Percentiles rank a stretch among this genome's conserved stretches.
Conservation (phyloP, 2,113 vertebrate genomes). For the Rhynchopsitta pachyrhyncha region DNA sequence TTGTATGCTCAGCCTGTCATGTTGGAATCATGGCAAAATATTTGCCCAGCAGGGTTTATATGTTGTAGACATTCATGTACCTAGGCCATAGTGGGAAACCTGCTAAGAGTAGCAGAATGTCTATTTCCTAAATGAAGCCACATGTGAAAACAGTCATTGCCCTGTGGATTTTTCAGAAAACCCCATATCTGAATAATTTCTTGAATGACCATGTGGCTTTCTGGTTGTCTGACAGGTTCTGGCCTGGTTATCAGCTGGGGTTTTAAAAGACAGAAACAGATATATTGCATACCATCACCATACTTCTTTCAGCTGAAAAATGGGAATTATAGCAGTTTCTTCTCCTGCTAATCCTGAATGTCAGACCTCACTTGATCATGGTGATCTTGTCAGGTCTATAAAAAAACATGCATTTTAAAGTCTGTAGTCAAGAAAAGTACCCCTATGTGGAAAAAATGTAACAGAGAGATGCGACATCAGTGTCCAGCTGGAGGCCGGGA, state of each 20-base stretch:
- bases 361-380: background rate
- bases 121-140: background rate
- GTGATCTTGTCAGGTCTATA: background rate
- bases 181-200: background rate
- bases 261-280: background rate
- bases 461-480: background rate
- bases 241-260: background rate
- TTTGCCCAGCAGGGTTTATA: background rate
- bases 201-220: background rate
- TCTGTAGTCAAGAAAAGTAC: background rate
- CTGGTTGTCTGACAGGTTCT: background rate
- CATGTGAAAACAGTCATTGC: background rate
- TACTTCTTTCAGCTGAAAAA: background rate
- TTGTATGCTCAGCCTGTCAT: background rate
- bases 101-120: background rate
- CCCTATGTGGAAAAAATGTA: background rate
- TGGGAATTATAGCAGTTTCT: background rate
- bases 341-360: background rate
- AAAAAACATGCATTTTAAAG: background rate
- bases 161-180: background rate
- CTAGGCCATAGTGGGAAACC: background rate
- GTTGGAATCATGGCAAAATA: background rate
- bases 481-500: no score
- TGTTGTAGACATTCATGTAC: background rate
- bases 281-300: background rate